phyloP scores from a whole-genome alignment of 1,140 invertebrate species.

The Bombus terrestris region DNA sequence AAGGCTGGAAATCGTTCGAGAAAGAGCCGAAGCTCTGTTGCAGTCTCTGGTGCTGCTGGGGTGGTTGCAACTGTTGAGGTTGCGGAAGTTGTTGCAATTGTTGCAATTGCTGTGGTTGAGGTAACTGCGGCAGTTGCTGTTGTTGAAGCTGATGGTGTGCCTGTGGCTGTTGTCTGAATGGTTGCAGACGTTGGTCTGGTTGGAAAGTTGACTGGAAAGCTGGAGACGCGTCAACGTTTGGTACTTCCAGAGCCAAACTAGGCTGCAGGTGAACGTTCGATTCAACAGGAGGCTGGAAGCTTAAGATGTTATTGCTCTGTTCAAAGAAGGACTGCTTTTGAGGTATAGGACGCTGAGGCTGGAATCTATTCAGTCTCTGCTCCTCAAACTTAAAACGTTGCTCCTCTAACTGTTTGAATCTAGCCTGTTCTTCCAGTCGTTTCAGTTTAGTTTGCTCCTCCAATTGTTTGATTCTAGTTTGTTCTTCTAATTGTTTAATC shows the following conservation, averaged over 20 bases:
- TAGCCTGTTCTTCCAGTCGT: constrained; percentile 63
- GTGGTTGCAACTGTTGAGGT: constrained; percentile 75
- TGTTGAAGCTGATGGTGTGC: constrained; percentile 78
- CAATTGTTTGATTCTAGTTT: constrained; percentile 71
- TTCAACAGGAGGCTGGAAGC: constrained; percentile 66
- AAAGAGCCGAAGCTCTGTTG: constrained; percentile 81
- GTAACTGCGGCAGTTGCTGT: constrained; percentile 75
- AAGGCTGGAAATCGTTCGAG: constrained; percentile 79
- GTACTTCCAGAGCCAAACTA: constrained; percentile 78
- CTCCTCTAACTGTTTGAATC: constrained; percentile 57
- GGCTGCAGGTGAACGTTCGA: constrained; percentile 77
- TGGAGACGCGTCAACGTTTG: constrained; percentile 64
- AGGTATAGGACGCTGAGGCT: constrained; percentile 67
- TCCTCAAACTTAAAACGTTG: constrained; percentile 58
- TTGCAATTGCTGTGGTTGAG: constrained; percentile 57
- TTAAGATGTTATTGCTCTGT: constrained; percentile 69
- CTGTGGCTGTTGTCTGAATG: constrained; percentile 73
- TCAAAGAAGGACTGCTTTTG: constrained; percentile 73
- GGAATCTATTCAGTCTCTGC: constrained; percentile 59
- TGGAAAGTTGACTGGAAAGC: constrained; percentile 67
- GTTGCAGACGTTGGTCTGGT: constrained; percentile 66
- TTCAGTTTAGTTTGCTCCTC: constrained; percentile 74
- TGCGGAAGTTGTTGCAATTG: constrained; percentile 76
- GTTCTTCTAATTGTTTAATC: constrained; percentile 64
- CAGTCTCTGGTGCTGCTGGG: constrained; percentile 79